A percentile compares a stretch with the other conserved stretches of the same genome.
These are phyloP conservation scores for Phycodurus eques DNA, from an alignment of 2,113 vertebrate species.

Conservation along the genomic window DNA sequence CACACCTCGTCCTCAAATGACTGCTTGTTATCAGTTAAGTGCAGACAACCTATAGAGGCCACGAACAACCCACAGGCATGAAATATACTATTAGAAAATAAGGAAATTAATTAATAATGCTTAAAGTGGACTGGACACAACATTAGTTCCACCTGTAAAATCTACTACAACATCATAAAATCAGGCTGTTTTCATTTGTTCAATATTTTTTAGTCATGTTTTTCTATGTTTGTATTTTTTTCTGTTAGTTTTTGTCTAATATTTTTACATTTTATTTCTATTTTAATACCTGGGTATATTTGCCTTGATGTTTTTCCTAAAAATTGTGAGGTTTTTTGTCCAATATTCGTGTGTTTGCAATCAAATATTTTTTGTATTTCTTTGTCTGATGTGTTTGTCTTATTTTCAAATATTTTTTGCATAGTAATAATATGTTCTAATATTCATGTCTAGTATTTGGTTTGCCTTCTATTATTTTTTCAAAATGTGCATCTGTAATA, in stretches of 20 bases:
- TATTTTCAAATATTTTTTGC: no score
- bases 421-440: no score
- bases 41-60: background rate
- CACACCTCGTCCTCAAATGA: background rate
- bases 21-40: background rate
- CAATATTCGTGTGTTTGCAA: no score
- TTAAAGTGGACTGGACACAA: background rate
- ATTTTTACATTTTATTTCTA: background rate
- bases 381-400: no score
- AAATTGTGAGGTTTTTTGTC: no score
- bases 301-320: no score
- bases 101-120: background rate
- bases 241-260: no score
- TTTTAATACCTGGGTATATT: background rate
- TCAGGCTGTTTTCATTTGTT: background rate
- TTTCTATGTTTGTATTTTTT: background rate
- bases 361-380: no score
- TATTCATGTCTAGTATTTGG: no score
- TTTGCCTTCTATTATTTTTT: no score
- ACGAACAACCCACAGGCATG: background rate
- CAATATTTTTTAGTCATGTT: background rate
- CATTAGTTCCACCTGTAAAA: no score
- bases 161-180: no score
- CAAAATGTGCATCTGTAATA: background rate
- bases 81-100: background rate